Evolutionary conservation across 2,113 vertebrate species (phyloP).

Genomic region (Scomber scombrus): DNA sequence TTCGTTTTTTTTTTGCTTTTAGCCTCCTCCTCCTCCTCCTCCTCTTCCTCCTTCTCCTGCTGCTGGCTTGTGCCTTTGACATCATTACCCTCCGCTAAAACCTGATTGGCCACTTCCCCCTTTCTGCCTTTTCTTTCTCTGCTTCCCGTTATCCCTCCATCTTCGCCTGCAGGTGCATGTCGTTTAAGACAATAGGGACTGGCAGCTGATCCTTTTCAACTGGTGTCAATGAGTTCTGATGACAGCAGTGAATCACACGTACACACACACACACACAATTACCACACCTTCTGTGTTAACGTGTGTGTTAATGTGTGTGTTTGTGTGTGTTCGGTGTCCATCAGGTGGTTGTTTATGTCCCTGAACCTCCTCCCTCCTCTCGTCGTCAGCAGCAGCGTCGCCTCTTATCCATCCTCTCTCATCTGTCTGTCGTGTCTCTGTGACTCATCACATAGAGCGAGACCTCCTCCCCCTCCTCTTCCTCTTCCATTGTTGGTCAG

Average conservation of each 20-base stretch:
- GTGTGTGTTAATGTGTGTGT: conserved; percentile 16
- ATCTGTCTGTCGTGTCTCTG: conserved; percentile 30
- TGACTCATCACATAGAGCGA: conserved; percentile 60
- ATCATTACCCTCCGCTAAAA: conserved; percentile 46
- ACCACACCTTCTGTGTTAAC: conserved; percentile 21
- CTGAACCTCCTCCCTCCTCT: conserved; percentile 41
- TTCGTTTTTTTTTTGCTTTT: not conserved
- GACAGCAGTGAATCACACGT: conserved; percentile 71
- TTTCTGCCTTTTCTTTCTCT: conserved; percentile 8
- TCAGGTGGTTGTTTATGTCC: conserved; percentile 54
- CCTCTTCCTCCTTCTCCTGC: not conserved
- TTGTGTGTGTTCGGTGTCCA: not conserved
- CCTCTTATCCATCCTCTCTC: conserved; percentile 57
- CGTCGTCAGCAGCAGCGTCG: conserved; percentile 40
- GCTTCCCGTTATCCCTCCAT: conserved; percentile 41
- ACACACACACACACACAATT: conserved; percentile 22
- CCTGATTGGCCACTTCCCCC: conserved; percentile 20
- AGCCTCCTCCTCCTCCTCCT: conserved; percentile 10
- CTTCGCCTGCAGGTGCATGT: conserved; percentile 74
- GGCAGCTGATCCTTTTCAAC: conserved; percentile 65
- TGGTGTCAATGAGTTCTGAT: conserved; percentile 68
- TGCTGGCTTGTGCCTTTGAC: conserved; percentile 21
- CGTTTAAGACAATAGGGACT: conserved; percentile 73
- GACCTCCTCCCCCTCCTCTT: not conserved
- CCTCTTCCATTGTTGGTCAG: not conserved